These are phyloP conservation scores for Myotis findleyi DNA, from an alignment of 2,797 vertebrate species.

Conservation along the genomic window DNA sequence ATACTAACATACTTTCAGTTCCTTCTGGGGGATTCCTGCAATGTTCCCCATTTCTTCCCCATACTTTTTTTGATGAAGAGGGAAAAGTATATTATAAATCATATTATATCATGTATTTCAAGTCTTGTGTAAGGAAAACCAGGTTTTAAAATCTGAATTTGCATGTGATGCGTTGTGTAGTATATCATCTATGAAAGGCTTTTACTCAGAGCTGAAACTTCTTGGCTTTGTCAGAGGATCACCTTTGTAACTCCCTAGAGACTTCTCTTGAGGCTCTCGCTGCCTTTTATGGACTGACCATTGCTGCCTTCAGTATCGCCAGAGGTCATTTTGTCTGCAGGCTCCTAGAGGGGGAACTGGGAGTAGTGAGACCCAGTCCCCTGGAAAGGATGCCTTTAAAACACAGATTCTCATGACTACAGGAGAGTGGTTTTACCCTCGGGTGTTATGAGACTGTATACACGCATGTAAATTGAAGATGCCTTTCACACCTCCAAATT, in stretches of 20 bases:
- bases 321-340: background rate
- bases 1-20: background rate
- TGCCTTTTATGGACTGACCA: background rate
- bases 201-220: background rate
- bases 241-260: background rate
- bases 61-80: constrained; percentile 23
- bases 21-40: background rate
- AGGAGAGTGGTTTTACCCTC: background rate
- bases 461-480: constrained; percentile 13
- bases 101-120: background rate
- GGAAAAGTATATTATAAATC: constrained; percentile 32
- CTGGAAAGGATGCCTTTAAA: background rate
- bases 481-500: background rate
- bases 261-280: background rate
- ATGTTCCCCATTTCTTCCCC: background rate
- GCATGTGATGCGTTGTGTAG: background rate
- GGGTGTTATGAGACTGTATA: background rate
- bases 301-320: background rate
- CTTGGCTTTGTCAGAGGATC: background rate
- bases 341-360: background rate
- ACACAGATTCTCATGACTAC: background rate
- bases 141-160: constrained; percentile 27
- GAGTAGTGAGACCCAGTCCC: background rate
- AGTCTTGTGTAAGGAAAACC: constrained; percentile 18
- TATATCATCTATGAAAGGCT: background rate